A percentile compares a stretch with the other conserved stretches of the same genome.
phyloP scores from a whole-genome alignment of 2,797 vertebrate genomes.

The Syndactyla subalaris region DNA sequence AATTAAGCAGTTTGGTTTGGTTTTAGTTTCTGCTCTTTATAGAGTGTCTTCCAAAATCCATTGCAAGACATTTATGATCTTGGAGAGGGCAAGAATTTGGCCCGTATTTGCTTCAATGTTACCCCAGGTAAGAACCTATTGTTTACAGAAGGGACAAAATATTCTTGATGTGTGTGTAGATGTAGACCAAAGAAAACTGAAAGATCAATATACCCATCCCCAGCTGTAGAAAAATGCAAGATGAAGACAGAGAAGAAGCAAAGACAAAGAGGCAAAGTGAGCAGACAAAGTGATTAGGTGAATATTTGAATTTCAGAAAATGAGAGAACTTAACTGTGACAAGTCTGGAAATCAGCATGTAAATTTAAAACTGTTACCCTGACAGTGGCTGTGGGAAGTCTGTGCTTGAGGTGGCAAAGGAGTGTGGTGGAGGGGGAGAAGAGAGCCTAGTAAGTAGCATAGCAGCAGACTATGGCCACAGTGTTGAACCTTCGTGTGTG shows the following conservation, averaged over 20 bases:
- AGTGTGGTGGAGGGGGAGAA: not conserved
- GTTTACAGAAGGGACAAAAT: not conserved
- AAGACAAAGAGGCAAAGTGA: not conserved
- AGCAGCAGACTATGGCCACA: not conserved
- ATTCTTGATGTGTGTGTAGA: not conserved
- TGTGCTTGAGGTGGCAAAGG: not conserved
- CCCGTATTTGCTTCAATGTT: not conserved
- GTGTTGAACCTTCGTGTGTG: not conserved
- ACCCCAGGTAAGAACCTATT: not conserved
- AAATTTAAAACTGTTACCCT: not conserved
- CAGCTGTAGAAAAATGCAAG: not conserved
- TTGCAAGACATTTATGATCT: not conserved
- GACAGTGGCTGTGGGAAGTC: not conserved
- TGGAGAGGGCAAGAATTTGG: not conserved
- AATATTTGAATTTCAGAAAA: not conserved
- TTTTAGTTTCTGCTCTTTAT: not conserved
- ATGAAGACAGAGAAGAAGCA: not conserved
- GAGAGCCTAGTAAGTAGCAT: not conserved
- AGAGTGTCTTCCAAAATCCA: not conserved
- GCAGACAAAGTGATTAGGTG: not conserved
- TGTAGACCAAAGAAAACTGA: not conserved
- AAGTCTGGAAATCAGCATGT: not conserved
- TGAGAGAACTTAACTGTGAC: not conserved
- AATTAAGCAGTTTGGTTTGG: not conserved
- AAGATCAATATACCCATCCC: not conserved